These are phyloP conservation scores for Umimayanthus kanabou DNA, from an alignment of 92 coral and sea anemone genomes.

Conservation along the genomic window DNA sequence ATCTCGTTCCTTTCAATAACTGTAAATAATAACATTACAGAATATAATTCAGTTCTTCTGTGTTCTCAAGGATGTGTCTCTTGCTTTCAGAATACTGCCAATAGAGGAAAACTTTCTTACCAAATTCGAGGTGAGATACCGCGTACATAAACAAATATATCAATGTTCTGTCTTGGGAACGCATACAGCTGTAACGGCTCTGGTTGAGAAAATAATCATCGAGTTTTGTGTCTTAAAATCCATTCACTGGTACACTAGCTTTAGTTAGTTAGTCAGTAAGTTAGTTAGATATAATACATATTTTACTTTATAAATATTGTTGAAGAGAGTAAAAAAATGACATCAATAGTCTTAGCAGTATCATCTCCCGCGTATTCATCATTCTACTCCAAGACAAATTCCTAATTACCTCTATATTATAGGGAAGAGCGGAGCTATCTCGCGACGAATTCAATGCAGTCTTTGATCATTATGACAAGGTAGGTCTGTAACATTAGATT, in stretches of 20 bases:
- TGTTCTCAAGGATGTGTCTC: neutral
- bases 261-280: too few species aligned
- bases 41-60: too few species aligned
- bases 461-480: slow-evolving; percentile 59
- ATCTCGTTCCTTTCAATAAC: neutral
- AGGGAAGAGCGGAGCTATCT: slow-evolving; percentile 46
- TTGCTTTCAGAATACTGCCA: slow-evolving; percentile 48
- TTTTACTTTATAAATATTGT: too few species aligned
- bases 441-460: slow-evolving; percentile 49
- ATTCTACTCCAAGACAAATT: neutral
- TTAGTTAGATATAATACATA: too few species aligned
- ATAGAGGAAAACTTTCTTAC: slow-evolving; percentile 55
- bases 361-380: too few species aligned
- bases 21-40: neutral
- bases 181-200: neutral
- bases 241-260: too few species aligned
- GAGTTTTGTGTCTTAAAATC: too few species aligned
- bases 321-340: too few species aligned
- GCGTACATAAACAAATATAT: too few species aligned
- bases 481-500: neutral
- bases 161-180: too few species aligned
- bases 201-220: neutral
- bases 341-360: too few species aligned
- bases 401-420: neutral
- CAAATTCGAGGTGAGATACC: slow-evolving; percentile 49